These are phyloP conservation scores for Cheirogaleus medius DNA, from an alignment of 2,113 vertebrate species.

Conservation along the genomic window DNA sequence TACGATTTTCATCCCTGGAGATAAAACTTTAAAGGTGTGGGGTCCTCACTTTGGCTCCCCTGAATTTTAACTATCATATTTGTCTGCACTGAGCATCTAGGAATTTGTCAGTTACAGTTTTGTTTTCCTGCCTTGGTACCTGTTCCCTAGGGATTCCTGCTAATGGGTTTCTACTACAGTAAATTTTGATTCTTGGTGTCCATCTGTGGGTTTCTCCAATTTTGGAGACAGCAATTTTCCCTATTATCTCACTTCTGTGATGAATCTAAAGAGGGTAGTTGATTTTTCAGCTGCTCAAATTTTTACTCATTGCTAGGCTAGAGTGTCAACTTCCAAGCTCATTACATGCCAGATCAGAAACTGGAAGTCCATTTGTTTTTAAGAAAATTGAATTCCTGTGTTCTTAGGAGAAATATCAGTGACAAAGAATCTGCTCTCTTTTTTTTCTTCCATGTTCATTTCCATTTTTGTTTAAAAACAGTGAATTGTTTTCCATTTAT, in stretches of 20 bases:
- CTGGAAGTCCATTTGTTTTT: not conserved
- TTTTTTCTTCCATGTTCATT: not conserved
- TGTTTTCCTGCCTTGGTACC: not conserved
- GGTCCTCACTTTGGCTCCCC: fast-evolving
- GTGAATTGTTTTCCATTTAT: not conserved
- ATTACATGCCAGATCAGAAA: not conserved
- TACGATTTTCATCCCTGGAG: not conserved
- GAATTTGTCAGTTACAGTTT: not conserved
- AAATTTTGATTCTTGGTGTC: not conserved
- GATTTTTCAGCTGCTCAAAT: not conserved
- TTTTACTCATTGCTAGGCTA: not conserved
- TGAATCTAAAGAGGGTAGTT: not conserved
- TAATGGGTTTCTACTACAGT: not conserved
- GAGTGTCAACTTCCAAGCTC: not conserved
- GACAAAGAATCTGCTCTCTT: not conserved
- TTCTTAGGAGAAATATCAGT: not conserved
- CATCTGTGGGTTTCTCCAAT: not conserved
- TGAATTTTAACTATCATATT: not conserved
- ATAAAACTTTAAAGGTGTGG: not conserved
- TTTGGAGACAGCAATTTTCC: not conserved
- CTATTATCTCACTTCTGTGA: not conserved
- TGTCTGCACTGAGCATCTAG: not conserved
- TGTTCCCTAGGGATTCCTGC: not conserved
- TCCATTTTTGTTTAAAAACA: not conserved
- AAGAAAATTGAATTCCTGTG: not conserved